Evolutionary conservation across 2,888 invertebrate genomes (phyloP).

Genomic region (Xanthorhoe designata): DNA sequence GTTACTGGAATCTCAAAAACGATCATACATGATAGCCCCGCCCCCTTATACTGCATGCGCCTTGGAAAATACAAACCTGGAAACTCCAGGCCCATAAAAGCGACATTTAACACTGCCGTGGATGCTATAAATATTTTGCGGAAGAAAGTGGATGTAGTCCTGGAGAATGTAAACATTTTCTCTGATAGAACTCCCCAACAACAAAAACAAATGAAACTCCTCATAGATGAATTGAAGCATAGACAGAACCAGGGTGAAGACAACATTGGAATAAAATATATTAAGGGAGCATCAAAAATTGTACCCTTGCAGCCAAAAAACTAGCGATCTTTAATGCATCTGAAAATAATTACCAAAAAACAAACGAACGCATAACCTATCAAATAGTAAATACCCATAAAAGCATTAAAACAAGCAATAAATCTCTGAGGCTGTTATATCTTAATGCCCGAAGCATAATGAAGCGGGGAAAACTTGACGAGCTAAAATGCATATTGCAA

Average conservation of each 20-base stretch:
- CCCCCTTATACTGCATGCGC: not conserved
- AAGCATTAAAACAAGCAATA: not conserved
- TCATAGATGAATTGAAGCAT: not conserved
- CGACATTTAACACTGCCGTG: not conserved
- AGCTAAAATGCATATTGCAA: not conserved
- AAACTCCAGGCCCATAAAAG: not conserved
- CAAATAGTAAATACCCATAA: not conserved
- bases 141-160: not conserved
- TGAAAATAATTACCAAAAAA: not conserved
- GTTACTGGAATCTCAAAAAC: not conserved
- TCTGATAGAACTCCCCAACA: not conserved
- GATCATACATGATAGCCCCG: not conserved
- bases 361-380: not conserved
- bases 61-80: not conserved
- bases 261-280: slow-evolving; percentile 4
- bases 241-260: not conserved
- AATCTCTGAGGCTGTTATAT: not conserved
- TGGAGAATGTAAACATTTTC: not conserved
- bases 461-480: not conserved
- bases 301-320: not conserved
- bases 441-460: not conserved
- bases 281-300: not conserved
- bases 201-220: not conserved
- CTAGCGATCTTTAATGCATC: not conserved
- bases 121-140: not conserved